A percentile compares a stretch with the other conserved stretches of the same genome.
These are phyloP conservation scores for Chelidonichthys spinosus DNA, from an alignment of 2,797 vertebrate genomes.

Conservation along the genomic window DNA sequence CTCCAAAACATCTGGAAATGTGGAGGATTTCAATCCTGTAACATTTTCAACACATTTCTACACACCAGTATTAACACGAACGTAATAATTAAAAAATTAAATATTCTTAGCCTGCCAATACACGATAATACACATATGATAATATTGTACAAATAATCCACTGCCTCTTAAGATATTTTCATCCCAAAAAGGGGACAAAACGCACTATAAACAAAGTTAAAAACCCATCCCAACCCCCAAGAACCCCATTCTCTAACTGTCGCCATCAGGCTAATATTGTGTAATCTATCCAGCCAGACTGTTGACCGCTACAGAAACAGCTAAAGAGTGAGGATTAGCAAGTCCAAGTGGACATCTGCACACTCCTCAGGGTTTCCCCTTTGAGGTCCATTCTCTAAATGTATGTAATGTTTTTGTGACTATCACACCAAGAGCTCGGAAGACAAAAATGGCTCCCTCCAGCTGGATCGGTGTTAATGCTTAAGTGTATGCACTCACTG, in stretches of 20 bases:
- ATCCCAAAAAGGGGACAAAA: too few species aligned
- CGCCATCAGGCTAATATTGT: not conserved
- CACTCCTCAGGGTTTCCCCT: not conserved
- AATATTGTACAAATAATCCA: too few species aligned
- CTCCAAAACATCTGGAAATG: not conserved
- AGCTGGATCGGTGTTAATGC: not conserved
- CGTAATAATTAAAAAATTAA: too few species aligned
- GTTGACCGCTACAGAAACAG: conserved; percentile 23
- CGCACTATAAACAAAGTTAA: too few species aligned
- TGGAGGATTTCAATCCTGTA: too few species aligned
- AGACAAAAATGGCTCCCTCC: not conserved
- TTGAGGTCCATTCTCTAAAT: not conserved
- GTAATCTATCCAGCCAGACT: conserved; percentile 19
- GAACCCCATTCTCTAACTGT: too few species aligned
- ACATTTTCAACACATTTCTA: too few species aligned
- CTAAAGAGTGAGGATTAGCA: conserved; percentile 18
- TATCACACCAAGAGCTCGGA: not conserved
- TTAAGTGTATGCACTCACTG: not conserved
- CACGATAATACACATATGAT: too few species aligned
- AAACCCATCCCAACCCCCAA: too few species aligned
- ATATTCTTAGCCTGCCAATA: too few species aligned
- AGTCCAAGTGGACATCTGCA: conserved; percentile 28
- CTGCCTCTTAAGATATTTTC: too few species aligned
- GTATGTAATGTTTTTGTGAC: not conserved
- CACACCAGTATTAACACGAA: too few species aligned